Base-by-base conservation (phyloP, 2,113 vertebrate genomes). In the Myiopsitta monachus region DNA sequence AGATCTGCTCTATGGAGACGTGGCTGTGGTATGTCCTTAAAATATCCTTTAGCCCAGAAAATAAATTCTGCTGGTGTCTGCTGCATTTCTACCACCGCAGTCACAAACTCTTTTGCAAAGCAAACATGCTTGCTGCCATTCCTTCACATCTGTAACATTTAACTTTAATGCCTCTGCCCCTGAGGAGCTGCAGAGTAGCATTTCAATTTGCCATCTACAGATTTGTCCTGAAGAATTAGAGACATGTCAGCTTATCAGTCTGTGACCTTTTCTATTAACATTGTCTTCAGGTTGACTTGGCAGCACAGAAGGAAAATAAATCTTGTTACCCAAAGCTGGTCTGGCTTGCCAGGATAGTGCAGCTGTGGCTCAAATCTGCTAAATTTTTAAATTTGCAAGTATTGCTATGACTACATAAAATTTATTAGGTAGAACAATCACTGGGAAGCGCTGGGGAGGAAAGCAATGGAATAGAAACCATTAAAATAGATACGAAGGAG, bases 211-310 rank as follows among this genome's bases (percentile, higher is more conserved):
- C 87, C 78, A 79, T 80, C 85, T 87, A 61, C 0, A 8, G 91
- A 95, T 95, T 92, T 96, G 93, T 96, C 90, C 97, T 86, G 86
- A 96, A 97, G 96, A 97, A 97, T 91, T 94, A 95, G 84, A 90
- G 72, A 75, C 79, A 92, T 95, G 95, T 97, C 97, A 97, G 88
- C 85, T 74, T 96, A 97, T 97, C 97, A 97, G 96, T 57, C 18
- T 86, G 94, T 98, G 97, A 98, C 97, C 97, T 98, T 98, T 98
- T 95, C 95, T 95, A 97, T 90, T 98, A 97, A 98, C 95, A 97
- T 95, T 96, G 96, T 97, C 97, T 97, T 95, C 95, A 96, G 94
- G 94, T 97, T 93, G 78, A 94, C 87, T 96, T 95, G 95, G 96
- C 93, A 94, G 86, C 94, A 83, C 46, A 92, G 30, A 81, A 94